phyloP scores from a whole-genome alignment of 2,888 invertebrate species.

The Lepidonotus clava region DNA sequence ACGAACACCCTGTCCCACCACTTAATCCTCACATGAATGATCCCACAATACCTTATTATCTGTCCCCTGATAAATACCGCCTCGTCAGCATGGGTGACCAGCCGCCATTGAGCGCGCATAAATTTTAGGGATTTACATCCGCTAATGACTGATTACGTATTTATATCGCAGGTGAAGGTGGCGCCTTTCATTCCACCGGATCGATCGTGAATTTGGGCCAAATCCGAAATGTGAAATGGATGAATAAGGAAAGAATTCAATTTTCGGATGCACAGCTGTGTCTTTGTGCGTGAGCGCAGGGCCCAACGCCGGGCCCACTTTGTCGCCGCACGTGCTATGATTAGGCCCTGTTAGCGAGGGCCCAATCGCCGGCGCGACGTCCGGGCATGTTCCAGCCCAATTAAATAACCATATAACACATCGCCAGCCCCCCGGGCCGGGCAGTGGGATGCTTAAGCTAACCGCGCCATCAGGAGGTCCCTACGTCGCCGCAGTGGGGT shows the following conservation, averaged over 20 bases:
- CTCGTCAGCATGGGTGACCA: neutral
- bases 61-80: neutral
- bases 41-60: neutral
- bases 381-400: constrained; percentile 3
- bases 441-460: neutral
- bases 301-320: neutral
- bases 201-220: constrained; percentile 5
- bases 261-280: neutral
- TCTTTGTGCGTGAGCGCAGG: neutral
- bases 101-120: neutral
- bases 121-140: constrained; percentile 13
- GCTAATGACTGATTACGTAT: constrained; percentile 19
- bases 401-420: neutral
- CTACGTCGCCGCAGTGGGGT: no score
- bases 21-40: constrained; percentile 2
- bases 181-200: neutral
- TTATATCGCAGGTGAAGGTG: neutral
- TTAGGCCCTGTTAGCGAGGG: neutral
- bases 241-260: constrained; percentile 39
- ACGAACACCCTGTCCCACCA: neutral
- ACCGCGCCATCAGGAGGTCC: no score
- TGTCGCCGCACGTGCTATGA: constrained; percentile 9
- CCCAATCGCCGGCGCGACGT: neutral
- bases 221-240: neutral
- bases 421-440: neutral